Evolutionary conservation across 2,113 vertebrate genomes (phyloP), one percentile per base, ranked within the genome.

Genomic region (Rafetus swinhoei): DNA sequence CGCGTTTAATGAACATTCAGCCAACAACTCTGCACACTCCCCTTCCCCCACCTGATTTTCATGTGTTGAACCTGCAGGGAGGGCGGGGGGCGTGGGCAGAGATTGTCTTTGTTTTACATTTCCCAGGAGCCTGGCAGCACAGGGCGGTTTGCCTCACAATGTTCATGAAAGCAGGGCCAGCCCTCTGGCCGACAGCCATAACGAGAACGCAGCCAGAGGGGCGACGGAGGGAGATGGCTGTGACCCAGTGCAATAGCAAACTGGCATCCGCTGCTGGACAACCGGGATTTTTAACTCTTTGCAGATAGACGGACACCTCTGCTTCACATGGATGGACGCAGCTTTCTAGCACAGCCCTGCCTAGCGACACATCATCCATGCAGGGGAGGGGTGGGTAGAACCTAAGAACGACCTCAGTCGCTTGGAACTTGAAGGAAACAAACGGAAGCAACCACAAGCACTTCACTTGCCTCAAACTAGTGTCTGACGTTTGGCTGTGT

Each of bases 221-320:
- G 88, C 45, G 81, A 79, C 7, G 81, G 91, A 62, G 4, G 32
- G 92, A 92, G 92, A 85, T 45, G 93, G 96, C 95, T 97, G 95
- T 96, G 96, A 97, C 12, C 2, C 92, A 92, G 97, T 97, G 97
- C 97, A 97, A 97, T 97, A 97, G 95, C 32, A 91, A 94, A 94
- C 0, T 62, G 96, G 91, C 90, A 89, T 93, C 97, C 83, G 95
- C 93, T 94, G 94, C 96, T 94, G 95, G 95, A 94, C 93, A 93
- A 96, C 81, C 94, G 91, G 95, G 80, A 90, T 83, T 88, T 86
- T 77, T 16, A 60, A 87, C 95, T 94, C 94, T 95, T 94, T 93
- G 89, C 24, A 9, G 69, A 87, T 0, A 18, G 91, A 95, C 82
- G 81, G 91, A 84, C 0, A 13, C 88, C 94, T 93, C 95, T 96